phyloP scores from a whole-genome alignment of 2,888 invertebrate species.

The Steinernema hermaphroditum region DNA sequence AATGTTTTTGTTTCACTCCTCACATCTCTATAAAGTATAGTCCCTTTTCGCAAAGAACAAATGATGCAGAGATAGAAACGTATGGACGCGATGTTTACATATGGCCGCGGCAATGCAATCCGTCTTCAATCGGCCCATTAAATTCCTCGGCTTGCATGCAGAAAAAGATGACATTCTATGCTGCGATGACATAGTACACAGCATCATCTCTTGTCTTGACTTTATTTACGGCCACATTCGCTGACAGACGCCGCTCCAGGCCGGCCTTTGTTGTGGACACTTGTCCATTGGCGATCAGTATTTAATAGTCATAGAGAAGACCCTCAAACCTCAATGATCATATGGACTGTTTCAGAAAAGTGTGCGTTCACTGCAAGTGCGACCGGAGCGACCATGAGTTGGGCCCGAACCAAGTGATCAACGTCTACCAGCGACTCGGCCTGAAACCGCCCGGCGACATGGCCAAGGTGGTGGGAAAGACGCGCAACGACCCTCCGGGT shows the following conservation, averaged over 20 bases:
- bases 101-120: not conserved
- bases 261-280: too few relatives aligned
- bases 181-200: not conserved
- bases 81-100: conserved; percentile 20
- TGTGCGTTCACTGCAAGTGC: conserved; percentile 64
- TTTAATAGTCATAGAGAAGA: too few relatives aligned
- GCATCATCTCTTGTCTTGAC: not conserved
- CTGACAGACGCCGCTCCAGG: too few relatives aligned
- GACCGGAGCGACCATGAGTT: conserved; percentile 63
- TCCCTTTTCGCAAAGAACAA: too few relatives aligned
- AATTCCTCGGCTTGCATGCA: conserved; percentile 7
- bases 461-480: conserved; percentile 47
- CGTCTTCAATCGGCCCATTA: conserved; percentile 21
- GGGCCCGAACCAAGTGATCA: conserved; percentile 59
- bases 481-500: conserved; percentile 50
- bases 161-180: conserved; percentile 12
- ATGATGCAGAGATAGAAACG: too few relatives aligned
- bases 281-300: too few relatives aligned
- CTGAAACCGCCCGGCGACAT: conserved; percentile 61
- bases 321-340: too few relatives aligned
- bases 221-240: too few relatives aligned
- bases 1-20: too few relatives aligned
- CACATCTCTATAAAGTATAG: too few relatives aligned
- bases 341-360: conserved; percentile 54
- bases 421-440: conserved; percentile 63